Evolutionary conservation across 1,140 invertebrate species (phyloP).

Genomic region (Platyscapa corneri): DNA sequence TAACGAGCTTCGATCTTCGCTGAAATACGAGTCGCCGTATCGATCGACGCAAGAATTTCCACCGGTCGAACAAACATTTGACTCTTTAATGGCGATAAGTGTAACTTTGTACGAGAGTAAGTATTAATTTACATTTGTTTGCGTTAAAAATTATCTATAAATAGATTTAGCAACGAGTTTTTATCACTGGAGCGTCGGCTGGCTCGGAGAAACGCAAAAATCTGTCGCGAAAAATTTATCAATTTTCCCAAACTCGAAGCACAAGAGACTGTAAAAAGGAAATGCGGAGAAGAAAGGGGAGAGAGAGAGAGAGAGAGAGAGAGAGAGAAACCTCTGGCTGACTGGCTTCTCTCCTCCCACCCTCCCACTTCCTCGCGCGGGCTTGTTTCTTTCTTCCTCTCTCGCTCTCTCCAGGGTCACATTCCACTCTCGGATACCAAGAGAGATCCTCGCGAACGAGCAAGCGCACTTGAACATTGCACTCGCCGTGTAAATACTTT

Average conservation of each 20-base stretch:
- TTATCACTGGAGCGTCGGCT: not conserved
- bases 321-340: not conserved
- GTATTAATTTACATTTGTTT: not conserved
- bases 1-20: no score
- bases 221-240: constrained; percentile 15
- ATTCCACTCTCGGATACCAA: constrained; percentile 28
- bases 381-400: constrained; percentile 2
- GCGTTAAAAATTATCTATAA: not conserved
- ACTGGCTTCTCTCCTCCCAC: not conserved
- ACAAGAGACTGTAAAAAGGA: not conserved
- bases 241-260: constrained; percentile 1
- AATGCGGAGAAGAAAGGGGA: not conserved
- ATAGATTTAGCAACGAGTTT: not conserved
- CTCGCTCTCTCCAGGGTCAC: constrained; percentile 22
- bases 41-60: no score
- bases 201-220: not conserved
- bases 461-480: constrained; percentile 26
- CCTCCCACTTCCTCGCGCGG: constrained; percentile 25
- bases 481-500: constrained; percentile 35
- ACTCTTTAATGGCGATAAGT: no score
- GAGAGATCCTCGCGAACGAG: constrained; percentile 13
- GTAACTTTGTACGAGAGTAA: not conserved
- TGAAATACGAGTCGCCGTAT: no score
- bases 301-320: not conserved
- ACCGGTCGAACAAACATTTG: no score